These are phyloP conservation scores for Mesembrinibis cayennensis DNA, from an alignment of 2,113 vertebrate species.

Conservation along the genomic window DNA sequence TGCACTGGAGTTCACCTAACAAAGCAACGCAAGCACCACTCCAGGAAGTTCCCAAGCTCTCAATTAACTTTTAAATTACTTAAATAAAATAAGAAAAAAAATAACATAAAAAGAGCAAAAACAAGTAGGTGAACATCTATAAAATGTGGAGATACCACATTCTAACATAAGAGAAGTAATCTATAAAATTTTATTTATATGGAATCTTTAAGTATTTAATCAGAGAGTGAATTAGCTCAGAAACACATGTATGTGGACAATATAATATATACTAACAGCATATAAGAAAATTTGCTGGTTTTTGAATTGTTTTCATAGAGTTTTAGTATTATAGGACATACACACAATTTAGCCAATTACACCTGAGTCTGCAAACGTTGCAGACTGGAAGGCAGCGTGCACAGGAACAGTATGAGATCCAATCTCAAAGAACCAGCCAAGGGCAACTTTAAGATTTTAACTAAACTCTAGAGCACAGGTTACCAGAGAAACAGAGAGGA, in stretches of 20 bases:
- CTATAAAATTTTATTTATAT: neutral
- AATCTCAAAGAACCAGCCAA: neutral
- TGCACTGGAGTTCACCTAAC: neutral
- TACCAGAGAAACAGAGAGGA: neutral
- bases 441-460: neutral
- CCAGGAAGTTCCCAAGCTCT: neutral
- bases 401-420: neutral
- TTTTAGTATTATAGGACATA: neutral
- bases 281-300: neutral
- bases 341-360: neutral
- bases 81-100: neutral
- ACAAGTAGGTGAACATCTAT: neutral
- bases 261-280: rapidly evolving
- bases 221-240: neutral
- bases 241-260: rapidly evolving
- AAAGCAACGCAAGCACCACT: neutral
- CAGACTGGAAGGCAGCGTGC: neutral
- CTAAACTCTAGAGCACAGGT: rapidly evolving
- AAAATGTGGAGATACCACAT: neutral
- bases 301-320: neutral
- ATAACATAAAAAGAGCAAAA: neutral
- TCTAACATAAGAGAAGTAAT: neutral
- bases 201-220: neutral
- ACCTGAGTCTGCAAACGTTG: neutral
- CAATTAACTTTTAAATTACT: neutral